Conservation (phyloP, 2,113 vertebrate genomes). For the Poeciliopsis occidentalis region DNA sequence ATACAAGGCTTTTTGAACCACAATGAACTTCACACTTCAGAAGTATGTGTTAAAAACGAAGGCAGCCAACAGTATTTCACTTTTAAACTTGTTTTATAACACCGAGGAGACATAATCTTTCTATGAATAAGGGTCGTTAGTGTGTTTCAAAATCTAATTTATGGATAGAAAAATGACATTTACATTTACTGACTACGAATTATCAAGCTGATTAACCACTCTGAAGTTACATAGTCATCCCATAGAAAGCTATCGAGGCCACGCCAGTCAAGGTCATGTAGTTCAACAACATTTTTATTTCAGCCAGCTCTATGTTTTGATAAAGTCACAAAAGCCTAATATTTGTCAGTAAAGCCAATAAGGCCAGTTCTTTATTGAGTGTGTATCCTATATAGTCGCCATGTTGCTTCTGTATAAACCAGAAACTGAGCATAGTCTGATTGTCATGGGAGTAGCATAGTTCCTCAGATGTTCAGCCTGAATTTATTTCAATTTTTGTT, state of each 20-base stretch:
- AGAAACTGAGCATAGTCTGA: not conserved
- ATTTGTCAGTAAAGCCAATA: not conserved
- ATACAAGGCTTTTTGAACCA: conserved; percentile 45
- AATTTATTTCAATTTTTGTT: not conserved
- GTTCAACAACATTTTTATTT: not conserved
- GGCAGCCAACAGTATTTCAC: conserved; percentile 15
- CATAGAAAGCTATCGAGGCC: no score
- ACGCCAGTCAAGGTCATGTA: no score
- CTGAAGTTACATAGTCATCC: not conserved
- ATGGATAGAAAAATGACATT: not conserved
- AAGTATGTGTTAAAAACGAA: conserved; percentile 37
- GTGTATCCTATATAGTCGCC: not conserved
- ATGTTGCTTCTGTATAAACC: not conserved
- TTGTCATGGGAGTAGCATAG: not conserved
- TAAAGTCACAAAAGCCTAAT: not conserved
- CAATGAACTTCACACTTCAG: conserved; percentile 25
- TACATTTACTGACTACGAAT: not conserved
- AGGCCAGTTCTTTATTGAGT: not conserved
- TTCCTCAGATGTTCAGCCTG: conserved; percentile 3
- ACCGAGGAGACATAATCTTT: not conserved
- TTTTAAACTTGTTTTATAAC: conserved; percentile 18
- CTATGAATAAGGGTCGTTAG: conserved; percentile 10
- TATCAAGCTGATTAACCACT: not conserved
- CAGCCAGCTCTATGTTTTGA: not conserved
- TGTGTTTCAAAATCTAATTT: not conserved